Conservation (phyloP, 2,797 vertebrate genomes). For the Monodelphis domestica region DNA sequence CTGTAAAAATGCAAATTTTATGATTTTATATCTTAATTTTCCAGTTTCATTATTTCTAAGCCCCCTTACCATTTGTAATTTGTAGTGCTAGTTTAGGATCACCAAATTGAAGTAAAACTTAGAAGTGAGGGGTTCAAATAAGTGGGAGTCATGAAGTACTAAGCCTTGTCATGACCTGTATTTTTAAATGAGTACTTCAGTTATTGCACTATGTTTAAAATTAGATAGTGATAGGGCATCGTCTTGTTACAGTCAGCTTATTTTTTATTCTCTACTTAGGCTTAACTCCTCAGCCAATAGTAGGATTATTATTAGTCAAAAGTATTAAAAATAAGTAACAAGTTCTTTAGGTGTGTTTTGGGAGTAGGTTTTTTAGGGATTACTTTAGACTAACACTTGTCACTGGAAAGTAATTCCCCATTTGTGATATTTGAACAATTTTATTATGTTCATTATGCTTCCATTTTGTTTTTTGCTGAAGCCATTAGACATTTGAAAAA, state of each 20-base stretch:
- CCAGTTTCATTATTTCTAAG: conserved; percentile 41
- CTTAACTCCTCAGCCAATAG: background rate
- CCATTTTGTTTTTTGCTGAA: conserved; percentile 81
- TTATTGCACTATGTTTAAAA: background rate
- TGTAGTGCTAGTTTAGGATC: background rate
- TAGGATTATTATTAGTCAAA: background rate
- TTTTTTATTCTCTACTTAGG: background rate
- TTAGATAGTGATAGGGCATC: background rate
- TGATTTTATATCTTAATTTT: conserved; percentile 33
- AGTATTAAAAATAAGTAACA: conserved; percentile 15
- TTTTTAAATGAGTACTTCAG: background rate
- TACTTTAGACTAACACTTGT: background rate
- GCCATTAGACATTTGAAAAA: conserved; percentile 90
- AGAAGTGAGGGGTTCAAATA: background rate
- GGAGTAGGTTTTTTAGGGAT: background rate
- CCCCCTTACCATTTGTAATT: background rate
- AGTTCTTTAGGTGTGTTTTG: conserved; percentile 30
- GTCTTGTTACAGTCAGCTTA: background rate
- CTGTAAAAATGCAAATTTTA: conserved; percentile 28
- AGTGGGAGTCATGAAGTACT: background rate
- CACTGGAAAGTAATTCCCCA: conserved; percentile 26
- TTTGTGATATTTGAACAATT: conserved; percentile 33
- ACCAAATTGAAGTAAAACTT: background rate
- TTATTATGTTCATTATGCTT: conserved; percentile 51
- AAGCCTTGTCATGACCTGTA: background rate